A percentile compares a stretch with the other conserved stretches of the same genome.
These are phyloP conservation scores for Muscidifurax raptorellus DNA, from an alignment of 1,140 invertebrate species.

Conservation along the genomic window DNA sequence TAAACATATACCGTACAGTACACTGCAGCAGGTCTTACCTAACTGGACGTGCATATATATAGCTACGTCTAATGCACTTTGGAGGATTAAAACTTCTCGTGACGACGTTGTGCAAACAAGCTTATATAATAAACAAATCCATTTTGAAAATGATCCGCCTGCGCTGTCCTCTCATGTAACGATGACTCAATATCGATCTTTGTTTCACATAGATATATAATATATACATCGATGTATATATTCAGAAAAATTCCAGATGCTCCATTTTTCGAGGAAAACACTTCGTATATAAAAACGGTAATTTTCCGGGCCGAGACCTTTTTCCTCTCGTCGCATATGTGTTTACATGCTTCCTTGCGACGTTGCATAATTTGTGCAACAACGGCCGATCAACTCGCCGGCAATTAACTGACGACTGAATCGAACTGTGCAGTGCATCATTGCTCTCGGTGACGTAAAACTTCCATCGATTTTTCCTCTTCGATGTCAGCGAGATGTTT, in stretches of 20 bases:
- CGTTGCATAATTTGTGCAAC: neutral
- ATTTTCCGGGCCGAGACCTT: neutral
- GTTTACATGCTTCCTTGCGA: conserved; percentile 1
- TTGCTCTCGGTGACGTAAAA: neutral
- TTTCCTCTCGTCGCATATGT: neutral
- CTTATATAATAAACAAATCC: neutral
- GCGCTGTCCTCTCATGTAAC: neutral
- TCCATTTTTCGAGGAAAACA: neutral
- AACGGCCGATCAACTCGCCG: conserved; percentile 35
- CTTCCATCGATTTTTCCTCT: neutral
- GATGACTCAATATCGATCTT: neutral
- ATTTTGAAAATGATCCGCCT: neutral
- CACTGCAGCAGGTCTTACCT: neutral
- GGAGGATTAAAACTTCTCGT: neutral
- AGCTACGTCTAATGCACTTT: neutral
- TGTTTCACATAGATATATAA: neutral
- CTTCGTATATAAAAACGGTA: neutral
- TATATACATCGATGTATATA: neutral
- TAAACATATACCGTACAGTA: neutral
- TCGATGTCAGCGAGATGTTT: no score
- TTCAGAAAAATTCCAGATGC: neutral
- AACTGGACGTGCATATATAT: neutral
- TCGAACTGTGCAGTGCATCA: neutral
- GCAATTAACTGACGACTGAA: neutral
- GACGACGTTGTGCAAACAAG: neutral